Evolutionary conservation across 1,140 invertebrate genomes (phyloP), one percentile per base, ranked within the genome.

Genomic region (Sipha flava): DNA sequence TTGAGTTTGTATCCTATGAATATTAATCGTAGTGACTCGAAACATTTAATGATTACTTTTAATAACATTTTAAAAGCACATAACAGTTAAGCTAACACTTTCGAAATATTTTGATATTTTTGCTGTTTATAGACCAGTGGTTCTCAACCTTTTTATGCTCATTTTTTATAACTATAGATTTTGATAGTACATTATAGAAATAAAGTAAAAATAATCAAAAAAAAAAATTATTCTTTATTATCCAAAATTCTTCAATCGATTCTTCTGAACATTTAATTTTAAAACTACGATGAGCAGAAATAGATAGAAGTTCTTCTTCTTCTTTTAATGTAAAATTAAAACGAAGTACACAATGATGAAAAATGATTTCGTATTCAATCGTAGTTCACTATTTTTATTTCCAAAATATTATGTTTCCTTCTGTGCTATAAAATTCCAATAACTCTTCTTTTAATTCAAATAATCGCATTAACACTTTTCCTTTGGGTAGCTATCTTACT

Each of bases 401-500:
- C 10, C 6, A 23, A 54, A 54, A 10, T 23, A 12, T 23, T 29
- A 59, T 59, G 26, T 59, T 26, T 29, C 54, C 26, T 59, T 26
- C 23, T 31, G 23, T 59, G 26, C 54, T 57, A n/a, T 49, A 79
- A 57, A 40, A 79, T 26, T 23, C 21, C 23, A 52, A 6, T 31
- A 77, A 26, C 18, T 77, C 49, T n/a, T n/a, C n/a, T n/a, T n/a
- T 21, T 21, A 52, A 29, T 77, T 77, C 47, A 54, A 77, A 29
- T n/a, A 77, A n/a, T 77, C 73, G 59, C 5, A 18, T 43, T 10
- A 77, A 40, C 14, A 77, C 54, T 54, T 77, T 77, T 23, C 47
- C 73, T 77, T 45, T 77, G 18, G 73, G 57, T 54, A 77, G 29
- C 49, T 49, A 34, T 21, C 68, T 43, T 3, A 49, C 43, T 18